Conservation (phyloP, 2,797 vertebrate species). For the Synanceia verrucosa region DNA sequence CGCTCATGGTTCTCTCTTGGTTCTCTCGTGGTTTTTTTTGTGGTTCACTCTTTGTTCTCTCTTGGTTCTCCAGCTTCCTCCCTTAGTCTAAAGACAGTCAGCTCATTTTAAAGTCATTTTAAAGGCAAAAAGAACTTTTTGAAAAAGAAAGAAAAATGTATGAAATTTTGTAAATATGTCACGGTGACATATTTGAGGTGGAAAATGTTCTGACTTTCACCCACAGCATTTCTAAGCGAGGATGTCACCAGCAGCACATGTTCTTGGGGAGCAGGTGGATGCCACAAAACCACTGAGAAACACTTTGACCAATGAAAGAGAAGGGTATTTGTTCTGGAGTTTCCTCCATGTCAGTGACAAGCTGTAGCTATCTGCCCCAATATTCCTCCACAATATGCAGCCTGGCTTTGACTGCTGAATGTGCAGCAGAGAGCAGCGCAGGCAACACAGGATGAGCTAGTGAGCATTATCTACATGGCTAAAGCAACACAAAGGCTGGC, state of each 20-base stretch:
- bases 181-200: not conserved
- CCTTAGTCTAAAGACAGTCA: too few species aligned
- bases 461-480: slow-evolving; percentile 67
- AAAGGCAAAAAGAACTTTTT: too few species aligned
- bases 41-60: too few species aligned
- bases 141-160: too few species aligned
- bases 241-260: not conserved
- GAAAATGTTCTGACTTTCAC: not conserved
- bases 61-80: too few species aligned
- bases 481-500: slow-evolving; percentile 64
- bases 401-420: slow-evolving; percentile 9
- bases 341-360: not conserved
- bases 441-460: slow-evolving; percentile 44
- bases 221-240: not conserved
- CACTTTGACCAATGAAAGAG: not conserved
- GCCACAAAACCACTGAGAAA: not conserved
- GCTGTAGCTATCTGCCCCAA: not conserved
- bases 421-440: slow-evolving; percentile 14
- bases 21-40: too few species aligned
- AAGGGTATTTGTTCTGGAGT: not conserved
- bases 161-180: too few species aligned
- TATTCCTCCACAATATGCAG: not conserved
- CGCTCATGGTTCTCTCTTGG: too few species aligned
- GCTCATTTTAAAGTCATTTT: too few species aligned
- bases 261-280: not conserved